These are phyloP conservation scores for Aphis craccivora DNA, from an alignment of 1,140 invertebrate species.

Conservation along the genomic window DNA sequence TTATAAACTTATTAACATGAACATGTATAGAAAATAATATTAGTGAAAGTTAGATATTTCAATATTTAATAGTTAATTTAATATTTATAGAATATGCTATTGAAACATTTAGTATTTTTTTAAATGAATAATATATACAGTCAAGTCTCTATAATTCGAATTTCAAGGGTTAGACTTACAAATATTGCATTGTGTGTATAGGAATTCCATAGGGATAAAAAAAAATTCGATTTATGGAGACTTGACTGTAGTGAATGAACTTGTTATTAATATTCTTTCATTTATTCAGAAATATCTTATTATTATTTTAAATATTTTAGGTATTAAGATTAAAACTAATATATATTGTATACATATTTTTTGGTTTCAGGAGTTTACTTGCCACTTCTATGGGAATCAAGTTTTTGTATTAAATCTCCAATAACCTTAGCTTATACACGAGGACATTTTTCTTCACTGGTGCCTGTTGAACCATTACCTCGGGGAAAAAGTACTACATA, in stretches of 20 bases:
- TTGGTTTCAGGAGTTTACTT: constrained; percentile 83
- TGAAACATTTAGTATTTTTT: background rate
- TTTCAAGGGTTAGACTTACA: no score
- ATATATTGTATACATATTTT: background rate
- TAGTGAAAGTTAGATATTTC: no score
- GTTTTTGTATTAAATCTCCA: constrained; percentile 91
- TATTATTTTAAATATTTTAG: background rate
- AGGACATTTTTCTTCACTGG: constrained; percentile 94
- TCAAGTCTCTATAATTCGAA: no score
- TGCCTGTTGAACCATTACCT: constrained; percentile 82
- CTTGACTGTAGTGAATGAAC: background rate
- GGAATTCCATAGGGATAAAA: no score
- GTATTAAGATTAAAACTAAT: background rate
- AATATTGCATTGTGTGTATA: no score
- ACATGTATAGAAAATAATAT: no score
- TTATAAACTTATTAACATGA: no score
- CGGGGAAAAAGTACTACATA: constrained; percentile 65
- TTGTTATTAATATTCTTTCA: background rate
- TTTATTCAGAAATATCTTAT: background rate
- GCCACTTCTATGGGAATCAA: constrained; percentile 92
- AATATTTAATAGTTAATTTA: no score
- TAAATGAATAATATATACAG: background rate
- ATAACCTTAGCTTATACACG: constrained; percentile 92
- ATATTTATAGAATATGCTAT: background rate
- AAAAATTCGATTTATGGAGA: no score